Base-by-base conservation (phyloP, 2,888 invertebrate genomes). In the Pinctada fucata region DNA sequence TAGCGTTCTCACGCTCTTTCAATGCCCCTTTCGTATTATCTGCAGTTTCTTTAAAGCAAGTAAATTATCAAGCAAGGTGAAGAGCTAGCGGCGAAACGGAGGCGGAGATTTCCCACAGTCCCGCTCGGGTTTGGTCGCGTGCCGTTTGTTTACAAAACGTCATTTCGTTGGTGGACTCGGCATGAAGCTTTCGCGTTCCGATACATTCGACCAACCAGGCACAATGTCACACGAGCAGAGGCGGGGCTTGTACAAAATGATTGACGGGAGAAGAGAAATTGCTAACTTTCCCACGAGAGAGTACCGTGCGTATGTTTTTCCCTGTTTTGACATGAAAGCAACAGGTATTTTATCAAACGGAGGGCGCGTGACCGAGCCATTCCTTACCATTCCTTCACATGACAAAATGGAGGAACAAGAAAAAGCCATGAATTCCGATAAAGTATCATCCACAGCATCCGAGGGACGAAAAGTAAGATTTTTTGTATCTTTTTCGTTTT, bases 81-180 rank as follows among this genome's bases (percentile, higher is more conserved):
- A 63, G 31, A 50, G 50, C 64, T 51, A 52, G 63, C 49, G 65
- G 52, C 50, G 49, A 50, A 50, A 78, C 68, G 71, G 69, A 76
- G 85, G 85, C 82, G 85, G 74, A 78, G 82, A 80, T 83, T 85
- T 85, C 83, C 82, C 85, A 83, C 85, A 82, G 72, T 82, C 75
- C 52, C 45, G 64, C 58, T 58, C 65, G 63, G 73, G 63, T 48
- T 65, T 67, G 63, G 82, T 82, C 85, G 79, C 83, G 83, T 82
- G 85, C 82, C 82, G 63, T 31, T 58, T 31, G 50, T 71, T 78
- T 65, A 78, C 65, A 49, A 70, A 52, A 50, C 50, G 69, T 58
- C 58, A 58, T 52, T 51, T 64, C 47, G 45, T 47, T 48, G 69
- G 13, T 45, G 47, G 6, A 68, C 48, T 8, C 47, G 16, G 4